A percentile compares a stretch with the other conserved stretches of the same genome.
Evolutionary conservation across 2,113 vertebrate genomes (phyloP).

Genomic region (Oxyruncus cristatus): DNA sequence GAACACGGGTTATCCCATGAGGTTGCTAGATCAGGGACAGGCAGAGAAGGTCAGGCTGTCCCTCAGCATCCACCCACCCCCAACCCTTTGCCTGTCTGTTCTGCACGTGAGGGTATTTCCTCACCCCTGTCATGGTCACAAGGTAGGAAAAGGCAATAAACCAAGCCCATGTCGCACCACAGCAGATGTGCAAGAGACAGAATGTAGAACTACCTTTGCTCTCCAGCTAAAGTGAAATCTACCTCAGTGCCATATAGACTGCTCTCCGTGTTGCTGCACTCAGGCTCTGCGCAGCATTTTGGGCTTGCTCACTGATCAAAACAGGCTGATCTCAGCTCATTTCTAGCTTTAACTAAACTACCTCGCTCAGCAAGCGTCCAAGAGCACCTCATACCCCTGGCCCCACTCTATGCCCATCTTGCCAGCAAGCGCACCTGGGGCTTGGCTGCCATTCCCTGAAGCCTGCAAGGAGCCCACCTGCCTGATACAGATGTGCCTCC

Average conservation of each 20-base stretch:
- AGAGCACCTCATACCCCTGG: background rate
- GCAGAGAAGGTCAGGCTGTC: background rate
- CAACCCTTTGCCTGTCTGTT: background rate
- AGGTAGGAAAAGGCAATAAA: background rate
- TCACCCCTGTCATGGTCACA: accelerated
- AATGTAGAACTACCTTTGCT: background rate
- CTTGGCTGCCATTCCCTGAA: background rate
- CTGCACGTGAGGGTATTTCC: background rate
- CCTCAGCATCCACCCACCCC: accelerated
- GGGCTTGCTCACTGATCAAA: background rate
- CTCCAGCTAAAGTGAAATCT: background rate
- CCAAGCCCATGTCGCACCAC: background rate
- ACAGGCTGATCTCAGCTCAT: background rate
- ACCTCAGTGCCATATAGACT: background rate
- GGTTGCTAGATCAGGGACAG: background rate
- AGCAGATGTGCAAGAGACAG: background rate
- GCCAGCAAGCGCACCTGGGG: background rate
- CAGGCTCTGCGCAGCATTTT: background rate
- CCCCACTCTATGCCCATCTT: background rate
- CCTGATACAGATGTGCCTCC: background rate
- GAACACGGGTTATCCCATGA: background rate
- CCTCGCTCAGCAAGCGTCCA: background rate
- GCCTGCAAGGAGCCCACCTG: conserved; percentile 26
- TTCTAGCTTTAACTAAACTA: background rate
- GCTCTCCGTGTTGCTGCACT: background rate